Conservation (phyloP, 2,888 invertebrate genomes). For the Chrysomela aeneicollis region DNA sequence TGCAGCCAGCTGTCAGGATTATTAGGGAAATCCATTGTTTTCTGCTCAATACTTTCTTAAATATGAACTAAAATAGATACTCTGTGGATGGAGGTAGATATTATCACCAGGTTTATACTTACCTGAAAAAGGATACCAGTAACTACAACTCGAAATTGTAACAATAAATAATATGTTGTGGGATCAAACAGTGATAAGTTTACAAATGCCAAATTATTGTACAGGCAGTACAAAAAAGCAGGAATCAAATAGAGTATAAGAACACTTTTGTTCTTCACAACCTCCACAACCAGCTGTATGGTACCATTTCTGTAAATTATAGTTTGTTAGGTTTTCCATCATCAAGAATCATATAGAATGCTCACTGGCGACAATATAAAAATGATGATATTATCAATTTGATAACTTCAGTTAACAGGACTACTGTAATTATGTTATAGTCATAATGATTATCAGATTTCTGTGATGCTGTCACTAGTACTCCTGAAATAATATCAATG, state of each 20-base stretch:
- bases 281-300: slow-evolving; percentile 65
- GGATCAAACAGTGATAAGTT: slow-evolving; percentile 93
- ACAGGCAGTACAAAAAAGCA: slow-evolving; percentile 89
- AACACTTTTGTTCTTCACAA: slow-evolving; percentile 70
- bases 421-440: slow-evolving; percentile 89
- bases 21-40: slow-evolving; percentile 92
- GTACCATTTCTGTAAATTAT: slow-evolving; percentile 65
- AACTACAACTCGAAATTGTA: slow-evolving; percentile 91
- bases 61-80: slow-evolving; percentile 74
- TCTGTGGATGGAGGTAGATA: no score
- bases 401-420: slow-evolving; percentile 85
- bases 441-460: slow-evolving; percentile 79
- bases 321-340: not conserved
- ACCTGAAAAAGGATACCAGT: slow-evolving; percentile 94
- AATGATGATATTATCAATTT: slow-evolving; percentile 78
- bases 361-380: slow-evolving; percentile 77
- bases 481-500: slow-evolving; percentile 68
- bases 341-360: no score
- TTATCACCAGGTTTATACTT: no score
- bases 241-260: slow-evolving; percentile 88
- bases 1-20: slow-evolving; percentile 86
- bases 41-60: slow-evolving; percentile 79
- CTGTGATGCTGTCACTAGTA: slow-evolving; percentile 91
- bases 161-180: slow-evolving; percentile 89
- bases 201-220: slow-evolving; percentile 92